Evolutionary conservation across 2,113 vertebrate species (phyloP).

Genomic region (Apodemus sylvaticus): DNA sequence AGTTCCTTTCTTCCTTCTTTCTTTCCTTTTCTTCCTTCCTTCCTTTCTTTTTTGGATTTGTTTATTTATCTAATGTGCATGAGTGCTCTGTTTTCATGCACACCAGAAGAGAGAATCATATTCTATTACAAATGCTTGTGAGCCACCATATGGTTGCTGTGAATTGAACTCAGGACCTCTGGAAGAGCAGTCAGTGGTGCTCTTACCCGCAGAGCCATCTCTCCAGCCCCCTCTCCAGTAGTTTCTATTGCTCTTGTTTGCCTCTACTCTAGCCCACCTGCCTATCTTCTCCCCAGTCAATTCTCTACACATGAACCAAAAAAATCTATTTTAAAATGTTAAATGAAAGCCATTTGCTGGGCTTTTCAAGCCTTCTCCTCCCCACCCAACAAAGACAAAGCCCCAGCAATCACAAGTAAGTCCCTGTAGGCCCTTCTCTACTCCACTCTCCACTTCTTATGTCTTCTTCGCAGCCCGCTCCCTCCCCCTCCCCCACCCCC

Average conservation of each 20-base stretch:
- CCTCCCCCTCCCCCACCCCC: rapidly evolving
- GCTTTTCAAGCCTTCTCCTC: not conserved
- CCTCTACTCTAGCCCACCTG: not conserved
- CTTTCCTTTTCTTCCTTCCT: too few relatives aligned
- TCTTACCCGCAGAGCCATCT: too few relatives aligned
- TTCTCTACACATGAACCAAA: not conserved
- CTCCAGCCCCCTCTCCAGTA: not conserved
- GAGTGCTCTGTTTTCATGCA: too few relatives aligned
- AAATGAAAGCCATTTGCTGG: not conserved
- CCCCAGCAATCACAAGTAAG: not conserved
- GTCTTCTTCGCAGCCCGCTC: not conserved
- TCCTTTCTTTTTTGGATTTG: too few relatives aligned
- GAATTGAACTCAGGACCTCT: too few relatives aligned
- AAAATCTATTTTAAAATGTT: not conserved
- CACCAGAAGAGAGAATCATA: too few relatives aligned
- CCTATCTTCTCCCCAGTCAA: not conserved
- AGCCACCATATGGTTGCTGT: too few relatives aligned
- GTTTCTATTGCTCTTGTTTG: not conserved
- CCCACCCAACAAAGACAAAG: not conserved
- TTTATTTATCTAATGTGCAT: too few relatives aligned
- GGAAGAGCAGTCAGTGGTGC: too few relatives aligned
- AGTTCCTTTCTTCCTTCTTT: not conserved
- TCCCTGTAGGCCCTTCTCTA: not conserved
- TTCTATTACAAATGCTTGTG: too few relatives aligned
- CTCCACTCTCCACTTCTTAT: not conserved